Base-by-base conservation (phyloP, 2,888 invertebrate genomes). In the Venustoraphidia nigricollis region DNA sequence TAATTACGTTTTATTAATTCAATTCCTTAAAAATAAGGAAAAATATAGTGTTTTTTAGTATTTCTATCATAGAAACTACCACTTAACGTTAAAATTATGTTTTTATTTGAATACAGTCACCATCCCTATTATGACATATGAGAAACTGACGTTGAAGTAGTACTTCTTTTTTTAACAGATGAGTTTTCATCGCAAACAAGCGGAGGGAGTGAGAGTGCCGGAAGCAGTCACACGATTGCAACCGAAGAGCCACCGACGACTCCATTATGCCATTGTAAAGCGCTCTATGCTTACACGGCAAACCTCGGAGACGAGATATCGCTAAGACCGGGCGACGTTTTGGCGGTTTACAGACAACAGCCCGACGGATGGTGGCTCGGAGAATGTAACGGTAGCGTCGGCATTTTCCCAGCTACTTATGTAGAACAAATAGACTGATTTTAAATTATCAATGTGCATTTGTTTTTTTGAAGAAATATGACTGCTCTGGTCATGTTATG, bases 281-380 rank as follows among this genome's bases (percentile, higher is more conserved):
- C 89, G 2, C 70, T 93, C 27, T 94, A 92, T 67, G 81, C 84
- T 45, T 94, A 93, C 65, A 79, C 85, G 55, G 89, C 92, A 45
- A 85, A 86, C 60, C 73, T 91, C 50, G 81, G 85, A 58, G 93
- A 93, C 67, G 93, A 94, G 65, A 76, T 94, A 41, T 82, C 67
- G 39, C 58, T 72, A 34, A 66, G 63, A 61, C 62, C 76, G 71
- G 89, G 93, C 54, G 92, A 94, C 64, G 70, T 89, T 44, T 87
- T 94, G 57, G 83, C 82, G 56, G 84, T 94, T 37, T 89, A 88
- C 63, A 83, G 86, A 58, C 92, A 93, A 61, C 90, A 91, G 64
- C 86, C 85, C 36, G 91, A 92, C 60, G 93, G 91, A 37, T 94
- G 94, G 94, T 94, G 93, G 93, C 75, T 89, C 50, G 94, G 93